A percentile compares a stretch with the other conserved stretches of the same genome.
Evolutionary conservation across 2,113 vertebrate species (phyloP).

Genomic region (Chaetorhynchus papuensis): DNA sequence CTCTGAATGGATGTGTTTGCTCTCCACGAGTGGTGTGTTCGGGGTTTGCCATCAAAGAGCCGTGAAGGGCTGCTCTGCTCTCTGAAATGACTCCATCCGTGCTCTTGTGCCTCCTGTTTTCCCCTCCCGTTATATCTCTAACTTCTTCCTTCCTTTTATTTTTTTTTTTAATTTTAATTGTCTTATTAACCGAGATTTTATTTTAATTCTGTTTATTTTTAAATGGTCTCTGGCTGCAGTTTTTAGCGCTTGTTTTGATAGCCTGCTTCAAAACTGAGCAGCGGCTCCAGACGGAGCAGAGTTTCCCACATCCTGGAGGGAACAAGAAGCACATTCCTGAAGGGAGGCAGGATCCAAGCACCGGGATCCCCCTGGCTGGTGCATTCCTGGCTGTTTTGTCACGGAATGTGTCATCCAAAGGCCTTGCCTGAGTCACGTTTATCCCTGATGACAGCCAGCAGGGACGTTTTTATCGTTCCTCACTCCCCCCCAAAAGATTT

Average conservation of each 20-base stretch:
- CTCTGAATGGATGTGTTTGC: not conserved
- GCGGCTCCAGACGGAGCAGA: conserved; percentile 46
- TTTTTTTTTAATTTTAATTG: not conserved
- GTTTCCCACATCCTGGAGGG: not conserved
- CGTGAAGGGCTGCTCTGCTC: not conserved
- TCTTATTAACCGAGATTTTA: conserved; percentile 26
- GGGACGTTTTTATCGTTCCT: not conserved
- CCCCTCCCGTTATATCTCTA: not conserved
- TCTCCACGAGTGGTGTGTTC: not conserved
- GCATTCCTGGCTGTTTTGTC: not conserved
- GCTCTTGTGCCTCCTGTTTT: not conserved
- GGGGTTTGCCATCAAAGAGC: not conserved
- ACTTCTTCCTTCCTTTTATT: not conserved
- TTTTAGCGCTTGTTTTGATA: conserved; percentile 21
- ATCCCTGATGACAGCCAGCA: not conserved
- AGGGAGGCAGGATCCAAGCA: not conserved
- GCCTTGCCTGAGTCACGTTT: not conserved
- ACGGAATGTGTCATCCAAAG: not conserved
- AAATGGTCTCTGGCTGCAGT: conserved; percentile 10
- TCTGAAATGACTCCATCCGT: not conserved
- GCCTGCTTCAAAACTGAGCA: conserved; percentile 6
- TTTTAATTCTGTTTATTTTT: conserved; percentile 17
- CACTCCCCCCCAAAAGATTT: accelerated
- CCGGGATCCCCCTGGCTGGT: not conserved
- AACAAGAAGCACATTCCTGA: not conserved